Base-by-base conservation (phyloP, 2,113 vertebrate species). In the Mola mola region DNA sequence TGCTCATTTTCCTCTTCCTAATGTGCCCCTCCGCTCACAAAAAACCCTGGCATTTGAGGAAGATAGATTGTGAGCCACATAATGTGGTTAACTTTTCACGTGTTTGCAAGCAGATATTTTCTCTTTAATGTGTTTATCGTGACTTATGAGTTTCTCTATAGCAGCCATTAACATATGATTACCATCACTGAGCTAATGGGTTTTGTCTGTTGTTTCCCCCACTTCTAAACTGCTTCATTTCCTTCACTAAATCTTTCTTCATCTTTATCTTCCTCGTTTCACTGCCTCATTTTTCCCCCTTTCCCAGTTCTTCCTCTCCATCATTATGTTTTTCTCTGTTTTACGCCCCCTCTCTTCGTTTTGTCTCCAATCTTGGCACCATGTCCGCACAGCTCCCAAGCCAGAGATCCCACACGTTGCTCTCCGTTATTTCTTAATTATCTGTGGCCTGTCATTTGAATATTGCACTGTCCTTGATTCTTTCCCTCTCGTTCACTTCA, bases 161-260 rank as follows among this genome's bases (percentile, higher is more conserved):
- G 63, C 42, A 36, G 11, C 66, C 79, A 86, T 83, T 88, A 87
- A 85, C 73, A 78, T 87, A 77, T 75, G 82, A 88, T 90, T 85
- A 82, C 70, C 75, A 80, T 85, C 79, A 75, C 57, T 41, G 31
- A 53, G 44, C 77, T 88, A 88, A 87, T 89, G 82, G 72, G 13
- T 60, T n/a, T 74, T 74, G 80, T 73, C 66, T 72, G 57, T 78
- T 66, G 71, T 87, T 79, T 25, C 53, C 34, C 15, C 51, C 65
- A 53, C 55, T 44, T 50, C 60, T 77, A 63, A 37, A 52, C 42
- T 66, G 59, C 52, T 38, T 75, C 36, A 59, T 56, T 58, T 16
- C 3, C 56, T 53, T 57, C 19, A 33, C 47, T 49, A 34, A 63
- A 58, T 79, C 47, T 72, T 61, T 75, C 20, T 60, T 0, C 16